Evolutionary conservation across 1,140 invertebrate species (phyloP).

Genomic region (Drosophila eugracilis): DNA sequence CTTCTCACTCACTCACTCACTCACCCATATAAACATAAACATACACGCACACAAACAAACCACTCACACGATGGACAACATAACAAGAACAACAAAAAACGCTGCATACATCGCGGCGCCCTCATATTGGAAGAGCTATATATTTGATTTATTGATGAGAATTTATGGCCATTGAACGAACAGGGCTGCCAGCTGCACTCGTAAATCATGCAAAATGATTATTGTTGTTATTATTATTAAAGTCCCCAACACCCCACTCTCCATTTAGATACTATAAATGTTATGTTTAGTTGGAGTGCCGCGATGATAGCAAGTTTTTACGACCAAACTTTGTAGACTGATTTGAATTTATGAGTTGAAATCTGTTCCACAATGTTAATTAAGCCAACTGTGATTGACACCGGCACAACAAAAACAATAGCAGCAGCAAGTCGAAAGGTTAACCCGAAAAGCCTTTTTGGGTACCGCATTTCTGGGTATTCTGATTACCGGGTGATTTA

Average conservation of each 20-base stretch:
- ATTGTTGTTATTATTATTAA: slow-evolving; percentile 55
- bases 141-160: slow-evolving; percentile 79
- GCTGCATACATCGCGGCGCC: slow-evolving; percentile 26
- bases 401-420: slow-evolving; percentile 9
- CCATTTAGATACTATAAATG: slow-evolving; percentile 2
- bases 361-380: slow-evolving; percentile 52
- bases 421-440: slow-evolving; percentile 28
- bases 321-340: slow-evolving; percentile 41
- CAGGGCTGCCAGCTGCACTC: slow-evolving; percentile 48
- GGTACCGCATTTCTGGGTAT: slow-evolving; percentile 4
- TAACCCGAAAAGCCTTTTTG: slow-evolving; percentile 30
- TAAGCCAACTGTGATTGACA: slow-evolving; percentile 66
- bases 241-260: background rate
- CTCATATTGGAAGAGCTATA: slow-evolving; percentile 32
- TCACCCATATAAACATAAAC: slow-evolving; percentile 15
- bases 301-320: slow-evolving; percentile 27
- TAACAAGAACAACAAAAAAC: slow-evolving; percentile 7
- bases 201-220: slow-evolving; percentile 73
- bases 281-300: slow-evolving; percentile 24
- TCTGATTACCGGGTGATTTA: slow-evolving; percentile 71
- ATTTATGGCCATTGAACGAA: slow-evolving; percentile 72
- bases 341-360: slow-evolving; percentile 53
- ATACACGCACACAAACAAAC: slow-evolving; percentile 14
- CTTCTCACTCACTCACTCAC: slow-evolving; percentile 17
- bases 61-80: background rate